These are phyloP conservation scores for Homalodisca vitripennis DNA, from an alignment of 1,140 invertebrate species.

Conservation along the genomic window DNA sequence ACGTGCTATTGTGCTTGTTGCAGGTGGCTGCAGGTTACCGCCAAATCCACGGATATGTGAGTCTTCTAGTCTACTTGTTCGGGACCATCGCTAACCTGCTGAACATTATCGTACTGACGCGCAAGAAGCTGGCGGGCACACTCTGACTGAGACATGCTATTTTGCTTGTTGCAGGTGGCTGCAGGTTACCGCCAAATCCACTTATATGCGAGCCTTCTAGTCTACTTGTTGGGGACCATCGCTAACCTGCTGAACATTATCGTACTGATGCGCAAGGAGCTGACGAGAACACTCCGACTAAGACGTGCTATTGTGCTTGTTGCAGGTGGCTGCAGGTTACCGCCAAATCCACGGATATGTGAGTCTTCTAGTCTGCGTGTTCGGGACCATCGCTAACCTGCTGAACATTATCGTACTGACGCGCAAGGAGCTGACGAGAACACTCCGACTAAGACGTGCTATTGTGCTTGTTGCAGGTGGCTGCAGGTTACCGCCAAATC, in stretches of 20 bases:
- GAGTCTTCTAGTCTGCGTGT: constrained; percentile 75
- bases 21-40: constrained; percentile 29
- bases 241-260: constrained; percentile 89
- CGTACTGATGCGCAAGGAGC: constrained; percentile 80
- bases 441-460: too few relatives aligned
- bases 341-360: constrained; percentile 58
- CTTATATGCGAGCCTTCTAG: constrained; percentile 66
- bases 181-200: constrained; percentile 43
- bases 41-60: constrained; percentile 59
- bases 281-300: too few relatives aligned
- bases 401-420: constrained; percentile 88
- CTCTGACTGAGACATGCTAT: too few relatives aligned
- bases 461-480: constrained; percentile 22
- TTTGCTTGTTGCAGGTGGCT: too few relatives aligned
- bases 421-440: too few relatives aligned
- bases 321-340: constrained; percentile 20
- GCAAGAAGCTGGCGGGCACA: too few relatives aligned
- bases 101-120: constrained; percentile 85
- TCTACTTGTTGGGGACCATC: constrained; percentile 85
- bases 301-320: too few relatives aligned
- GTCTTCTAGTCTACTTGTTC: constrained; percentile 78
- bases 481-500: constrained; percentile 42
- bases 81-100: constrained; percentile 87
- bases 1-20: too few relatives aligned
- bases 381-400: constrained; percentile 86